Percentiles rank a stretch among this genome's conserved stretches.
Evolutionary conservation across 2,113 vertebrate genomes (phyloP).

Genomic region (Peromyscus polionotus): DNA sequence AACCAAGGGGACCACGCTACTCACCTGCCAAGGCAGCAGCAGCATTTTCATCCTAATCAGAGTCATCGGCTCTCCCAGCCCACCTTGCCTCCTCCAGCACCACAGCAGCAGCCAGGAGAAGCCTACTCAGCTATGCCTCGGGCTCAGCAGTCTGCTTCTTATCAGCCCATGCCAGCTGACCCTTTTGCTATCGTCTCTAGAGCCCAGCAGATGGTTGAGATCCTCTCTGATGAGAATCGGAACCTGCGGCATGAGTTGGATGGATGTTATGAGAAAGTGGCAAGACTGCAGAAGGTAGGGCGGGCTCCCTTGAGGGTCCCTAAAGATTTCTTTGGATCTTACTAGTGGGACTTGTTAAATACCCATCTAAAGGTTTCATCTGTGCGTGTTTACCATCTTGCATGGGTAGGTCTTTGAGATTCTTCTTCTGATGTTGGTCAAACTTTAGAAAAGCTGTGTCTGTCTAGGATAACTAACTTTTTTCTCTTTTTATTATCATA

Average conservation of each 20-base stretch:
- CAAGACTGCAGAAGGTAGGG: constrained; percentile 95
- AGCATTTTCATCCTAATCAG: constrained; percentile 87
- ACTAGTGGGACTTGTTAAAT: background rate
- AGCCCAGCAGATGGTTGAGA: constrained; percentile 97
- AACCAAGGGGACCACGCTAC: constrained; percentile 87
- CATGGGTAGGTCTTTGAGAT: background rate
- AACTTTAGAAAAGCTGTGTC: background rate
- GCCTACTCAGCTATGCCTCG: constrained; percentile 92
- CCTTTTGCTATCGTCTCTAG: constrained; percentile 94
- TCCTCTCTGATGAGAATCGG: constrained; percentile 95
- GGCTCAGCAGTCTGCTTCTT: constrained; percentile 91
- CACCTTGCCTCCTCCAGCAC: constrained; percentile 81
- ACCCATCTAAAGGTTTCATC: background rate
- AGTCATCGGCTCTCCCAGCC: constrained; percentile 87
- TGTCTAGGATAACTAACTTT: background rate
- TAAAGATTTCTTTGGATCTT: constrained; percentile 7
- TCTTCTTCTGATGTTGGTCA: background rate
- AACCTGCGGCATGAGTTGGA: constrained; percentile 96
- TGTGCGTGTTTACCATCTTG: background rate
- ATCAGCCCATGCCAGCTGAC: constrained; percentile 93
- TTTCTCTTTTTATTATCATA: background rate
- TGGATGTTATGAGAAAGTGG: constrained; percentile 95
- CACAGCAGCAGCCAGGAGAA: constrained; percentile 86
- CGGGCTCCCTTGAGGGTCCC: background rate
- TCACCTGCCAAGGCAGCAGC: constrained; percentile 87